phyloP scores from a whole-genome alignment of 1,140 invertebrate genomes.

The Oreohelix idahoensis region DNA sequence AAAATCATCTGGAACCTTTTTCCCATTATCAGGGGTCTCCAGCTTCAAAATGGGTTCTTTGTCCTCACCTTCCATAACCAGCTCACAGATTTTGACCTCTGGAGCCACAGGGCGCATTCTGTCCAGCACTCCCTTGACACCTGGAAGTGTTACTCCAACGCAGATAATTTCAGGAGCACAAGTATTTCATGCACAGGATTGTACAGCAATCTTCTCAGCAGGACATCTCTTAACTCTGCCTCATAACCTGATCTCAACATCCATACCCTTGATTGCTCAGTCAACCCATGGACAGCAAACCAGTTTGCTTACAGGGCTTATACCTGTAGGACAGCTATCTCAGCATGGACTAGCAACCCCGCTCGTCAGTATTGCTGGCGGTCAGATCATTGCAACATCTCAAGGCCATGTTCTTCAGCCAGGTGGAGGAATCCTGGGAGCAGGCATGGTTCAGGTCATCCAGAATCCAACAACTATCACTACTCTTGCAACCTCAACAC shows the following conservation, averaged over 20 bases:
- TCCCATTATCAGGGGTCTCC: slow-evolving; percentile 80
- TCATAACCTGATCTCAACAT: slow-evolving; percentile 15
- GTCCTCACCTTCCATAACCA: not conserved
- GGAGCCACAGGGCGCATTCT: not conserved
- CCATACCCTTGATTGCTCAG: slow-evolving; percentile 5
- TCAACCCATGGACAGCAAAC: not conserved
- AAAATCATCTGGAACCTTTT: slow-evolving; percentile 93
- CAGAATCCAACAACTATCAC: not conserved
- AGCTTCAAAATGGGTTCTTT: not conserved
- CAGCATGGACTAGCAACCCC: not conserved
- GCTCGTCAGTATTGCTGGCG: not conserved
- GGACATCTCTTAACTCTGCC: not conserved
- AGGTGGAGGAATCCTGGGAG: not conserved
- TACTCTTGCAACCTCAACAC: not conserved
- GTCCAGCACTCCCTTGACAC: not conserved
- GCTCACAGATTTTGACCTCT: not conserved
- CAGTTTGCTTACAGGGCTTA: not conserved
- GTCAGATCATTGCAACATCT: slow-evolving; percentile 17
- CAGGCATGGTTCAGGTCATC: not conserved
- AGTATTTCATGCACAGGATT: not conserved
- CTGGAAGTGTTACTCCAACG: not conserved
- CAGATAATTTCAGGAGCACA: not conserved
- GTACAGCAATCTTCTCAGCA: not conserved
- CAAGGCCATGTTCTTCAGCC: slow-evolving; percentile 30
- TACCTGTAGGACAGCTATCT: slow-evolving; percentile 21